A percentile compares a stretch with the other conserved stretches of the same genome.
Evolutionary conservation across 2,113 vertebrate genomes (phyloP).

Genomic region (Sorex fumeus): DNA sequence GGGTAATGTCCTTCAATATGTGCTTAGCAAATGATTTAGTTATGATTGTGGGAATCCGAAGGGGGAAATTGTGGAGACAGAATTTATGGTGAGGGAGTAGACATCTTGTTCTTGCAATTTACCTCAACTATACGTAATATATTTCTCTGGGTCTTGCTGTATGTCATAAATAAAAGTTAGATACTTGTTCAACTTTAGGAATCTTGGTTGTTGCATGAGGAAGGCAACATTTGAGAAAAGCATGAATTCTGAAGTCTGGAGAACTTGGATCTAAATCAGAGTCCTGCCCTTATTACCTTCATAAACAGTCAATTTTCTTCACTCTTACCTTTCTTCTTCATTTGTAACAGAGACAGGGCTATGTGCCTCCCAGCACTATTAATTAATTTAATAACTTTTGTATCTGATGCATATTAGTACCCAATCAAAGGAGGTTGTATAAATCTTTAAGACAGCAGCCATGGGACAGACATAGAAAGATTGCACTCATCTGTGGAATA

Average conservation of each 20-base stretch:
- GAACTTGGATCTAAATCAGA: not conserved
- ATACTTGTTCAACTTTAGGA: not conserved
- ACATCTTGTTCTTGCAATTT: not conserved
- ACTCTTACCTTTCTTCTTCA: not conserved
- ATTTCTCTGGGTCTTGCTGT: not conserved
- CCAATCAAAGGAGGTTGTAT: not conserved
- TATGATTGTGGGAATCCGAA: too few species aligned
- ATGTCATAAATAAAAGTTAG: not conserved
- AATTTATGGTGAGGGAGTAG: not conserved
- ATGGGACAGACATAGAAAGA: too few species aligned
- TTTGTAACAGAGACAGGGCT: not conserved
- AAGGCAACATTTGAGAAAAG: not conserved
- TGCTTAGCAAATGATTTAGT: not conserved
- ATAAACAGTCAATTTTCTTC: not conserved
- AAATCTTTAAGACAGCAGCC: too few species aligned
- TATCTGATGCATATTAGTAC: not conserved
- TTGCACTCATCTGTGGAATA: too few species aligned
- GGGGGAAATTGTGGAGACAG: not conserved
- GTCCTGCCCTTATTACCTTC: not conserved
- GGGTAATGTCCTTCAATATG: not conserved
- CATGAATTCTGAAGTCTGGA: not conserved
- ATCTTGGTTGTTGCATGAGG: not conserved
- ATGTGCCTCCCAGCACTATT: rapidly evolving
- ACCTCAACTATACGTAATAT: not conserved
- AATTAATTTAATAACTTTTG: not conserved